Base-by-base conservation (phyloP, 2,113 vertebrate genomes). In the Xiphophorus couchianus region DNA sequence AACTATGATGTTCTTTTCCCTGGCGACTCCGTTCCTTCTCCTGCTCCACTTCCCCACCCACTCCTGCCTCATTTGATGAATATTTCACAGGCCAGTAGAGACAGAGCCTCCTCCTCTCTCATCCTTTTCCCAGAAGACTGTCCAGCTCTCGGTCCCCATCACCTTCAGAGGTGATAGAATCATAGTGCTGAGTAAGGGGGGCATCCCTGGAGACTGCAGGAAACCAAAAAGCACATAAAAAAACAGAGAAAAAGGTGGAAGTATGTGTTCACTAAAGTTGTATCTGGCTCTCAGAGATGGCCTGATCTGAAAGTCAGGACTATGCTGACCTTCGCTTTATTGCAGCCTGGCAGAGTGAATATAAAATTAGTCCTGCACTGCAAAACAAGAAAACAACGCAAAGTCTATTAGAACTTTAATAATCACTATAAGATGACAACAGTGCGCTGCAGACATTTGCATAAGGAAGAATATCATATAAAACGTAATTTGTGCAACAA, bases 51-150 rank as follows among this genome's bases (percentile, higher is more conserved):
- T 83, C 80, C 80, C 80, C 74, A 66, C 86, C 88, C 81, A 67
- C 78, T 78, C 51, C 66, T 62, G 83, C 90, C 87, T 80, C 78
- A 80, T 89, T 86, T 91, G 85, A 92, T 93, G 86, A 93, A 93
- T 91, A 92, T 93, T 93, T 93, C 87, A 93, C 91, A 89, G 91
- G 87, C 87, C 91, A 90, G 86, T 80, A 83, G 91, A 91, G 92
- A 91, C 82, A 70, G 77, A 37, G 71, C 82, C 78, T 84, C 81
- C 85, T 83, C 81, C 80, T 85, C 78, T 84, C 85, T 81, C 75
- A 81, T 87, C 78, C 74, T 82, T 84, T 82, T 88, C 86, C 78
- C 84, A 86, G 85, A 87, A 58, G 82, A 76, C 66, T 3, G 83
- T 71, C 73, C 75, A 10, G 66, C 89, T 91, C 92, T 86, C 88